Conservation (phyloP, 2,113 vertebrate species). For the Pollimyrus isidori region DNA sequence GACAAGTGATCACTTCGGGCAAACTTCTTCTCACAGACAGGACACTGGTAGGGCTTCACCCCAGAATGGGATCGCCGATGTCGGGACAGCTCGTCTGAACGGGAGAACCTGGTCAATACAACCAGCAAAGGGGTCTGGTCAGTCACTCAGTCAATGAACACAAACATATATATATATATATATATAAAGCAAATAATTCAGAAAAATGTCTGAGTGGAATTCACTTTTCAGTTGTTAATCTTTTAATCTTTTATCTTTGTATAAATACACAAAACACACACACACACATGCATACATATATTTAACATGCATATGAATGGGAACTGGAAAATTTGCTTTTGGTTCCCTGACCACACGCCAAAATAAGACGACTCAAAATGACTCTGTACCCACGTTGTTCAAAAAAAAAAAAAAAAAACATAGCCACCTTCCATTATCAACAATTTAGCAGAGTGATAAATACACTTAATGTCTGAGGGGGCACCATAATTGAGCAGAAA, state of each 20-base stretch:
- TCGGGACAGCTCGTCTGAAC: conserved; percentile 86
- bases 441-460: conserved; percentile 36
- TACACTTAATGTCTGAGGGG: conserved; percentile 15
- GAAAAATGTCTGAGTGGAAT: background rate
- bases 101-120: conserved; percentile 72
- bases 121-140: background rate
- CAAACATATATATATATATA: background rate
- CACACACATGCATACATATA: background rate
- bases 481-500: conserved; percentile 31
- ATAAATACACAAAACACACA: background rate
- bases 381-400: background rate
- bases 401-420: conserved; percentile 12
- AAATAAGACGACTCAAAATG: background rate
- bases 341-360: background rate
- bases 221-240: background rate
- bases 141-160: background rate
- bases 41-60: conserved; percentile 90
- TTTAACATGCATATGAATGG: background rate
- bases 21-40: conserved; percentile 88
- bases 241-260: no score
- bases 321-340: background rate
- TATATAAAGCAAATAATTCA: background rate
- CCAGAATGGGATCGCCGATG: conserved; percentile 88
- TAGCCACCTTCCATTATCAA: conserved; percentile 36
- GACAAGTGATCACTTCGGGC: conserved; percentile 92